Evolutionary conservation across 2,888 invertebrate genomes (phyloP), one percentile per base, ranked within the genome.

Genomic region (Epistrophella euchroma): DNA sequence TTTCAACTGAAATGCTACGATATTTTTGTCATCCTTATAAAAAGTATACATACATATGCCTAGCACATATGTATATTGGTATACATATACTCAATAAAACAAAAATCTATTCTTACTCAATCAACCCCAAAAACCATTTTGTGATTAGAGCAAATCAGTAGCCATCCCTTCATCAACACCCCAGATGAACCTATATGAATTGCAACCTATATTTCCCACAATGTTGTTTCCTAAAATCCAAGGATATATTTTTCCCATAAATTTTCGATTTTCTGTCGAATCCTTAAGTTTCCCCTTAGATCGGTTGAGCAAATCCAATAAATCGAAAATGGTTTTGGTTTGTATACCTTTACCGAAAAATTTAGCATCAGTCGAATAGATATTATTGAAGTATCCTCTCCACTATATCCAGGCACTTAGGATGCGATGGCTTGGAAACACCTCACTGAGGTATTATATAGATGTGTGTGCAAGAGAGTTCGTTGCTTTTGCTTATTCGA

Each of bases 321-420:
- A 80, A 76, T 80, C 52, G 58, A 52, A 75, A 85, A 80, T 80
- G 84, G 25, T 52, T 28, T 60, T 76, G 80, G 66, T 83, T 62
- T 74, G n/a, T 83, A 4, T 32, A 19, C n/a, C n/a, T 43, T 13
- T 25, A 64, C 72, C 76, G 72, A 55, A 52, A 76, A 79, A 84
- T 84, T 84, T 84, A 84, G 80, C 84, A n/a, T n/a, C n/a, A 80
- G 60, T 85, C 62, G 75, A 80, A 80, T 80, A 76, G 62, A 74
- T 40, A 60, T 73, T 72, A 47, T 50, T 66, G 45, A 76, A 76
- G 75, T 79, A 52, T 37, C 64, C 70, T 43, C 25, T 43, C 25
- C 43, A 43, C 64, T 15, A 13, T 52, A 68, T 68, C 62, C 17
- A 43, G 72, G 84, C 66, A 72, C 84, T 85, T 80, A 62, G 40